Conservation (phyloP, 2,113 vertebrate genomes). For the Cochlearius cochlearius region DNA sequence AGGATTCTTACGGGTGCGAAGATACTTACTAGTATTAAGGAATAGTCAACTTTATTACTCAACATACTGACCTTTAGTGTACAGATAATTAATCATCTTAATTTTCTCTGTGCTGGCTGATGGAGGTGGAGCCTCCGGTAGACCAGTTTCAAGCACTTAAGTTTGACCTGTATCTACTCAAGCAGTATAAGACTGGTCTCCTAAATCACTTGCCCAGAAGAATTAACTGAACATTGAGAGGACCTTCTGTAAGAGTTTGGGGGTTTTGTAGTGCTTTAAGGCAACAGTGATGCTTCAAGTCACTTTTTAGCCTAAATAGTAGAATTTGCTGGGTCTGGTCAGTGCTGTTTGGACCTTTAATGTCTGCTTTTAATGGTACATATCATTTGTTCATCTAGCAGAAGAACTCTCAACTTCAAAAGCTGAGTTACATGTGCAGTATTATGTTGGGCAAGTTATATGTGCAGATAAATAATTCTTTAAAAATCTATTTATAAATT, state of each 20-base stretch:
- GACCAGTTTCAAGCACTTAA: neutral
- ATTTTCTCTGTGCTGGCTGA: neutral
- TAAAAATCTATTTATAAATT: neutral
- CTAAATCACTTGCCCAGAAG: neutral
- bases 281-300: neutral
- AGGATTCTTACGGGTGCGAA: neutral
- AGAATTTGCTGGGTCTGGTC: neutral
- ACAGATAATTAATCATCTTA: neutral
- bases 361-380: neutral
- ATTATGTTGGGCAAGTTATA: neutral
- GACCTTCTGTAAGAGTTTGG: neutral
- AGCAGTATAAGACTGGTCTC: neutral
- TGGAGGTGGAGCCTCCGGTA: neutral
- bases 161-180: neutral
- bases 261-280: neutral
- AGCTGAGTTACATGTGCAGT: neutral
- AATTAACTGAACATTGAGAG: neutral
- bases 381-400: neutral
- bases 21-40: neutral
- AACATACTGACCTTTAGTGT: neutral
- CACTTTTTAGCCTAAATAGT: neutral
- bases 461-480: neutral
- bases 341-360: neutral
- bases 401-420: neutral
- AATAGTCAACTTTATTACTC: neutral